Conservation (phyloP, 1,140 invertebrate genomes). For the Wiebesia pumilae region DNA sequence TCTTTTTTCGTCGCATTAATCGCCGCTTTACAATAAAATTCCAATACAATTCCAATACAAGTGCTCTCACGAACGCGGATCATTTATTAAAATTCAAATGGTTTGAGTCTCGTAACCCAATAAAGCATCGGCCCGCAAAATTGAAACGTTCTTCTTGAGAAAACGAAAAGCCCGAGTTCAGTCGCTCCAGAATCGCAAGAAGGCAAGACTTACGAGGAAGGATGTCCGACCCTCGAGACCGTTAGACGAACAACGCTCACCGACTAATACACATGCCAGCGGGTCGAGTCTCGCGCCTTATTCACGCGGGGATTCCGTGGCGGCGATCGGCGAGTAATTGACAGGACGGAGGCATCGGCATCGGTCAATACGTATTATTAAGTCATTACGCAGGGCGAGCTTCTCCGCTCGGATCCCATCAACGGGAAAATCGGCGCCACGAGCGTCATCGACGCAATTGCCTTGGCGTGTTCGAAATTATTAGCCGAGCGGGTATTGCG, state of each 20-base stretch:
- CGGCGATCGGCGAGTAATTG: conserved; percentile 31
- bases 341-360: not conserved
- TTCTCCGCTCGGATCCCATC: conserved; percentile 42
- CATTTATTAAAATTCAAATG: no score
- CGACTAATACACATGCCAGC: not conserved
- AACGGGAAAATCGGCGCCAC: conserved; percentile 50
- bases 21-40: no score
- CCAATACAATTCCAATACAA: no score
- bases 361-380: conserved; percentile 43
- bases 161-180: not conserved
- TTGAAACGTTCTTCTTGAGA: no score
- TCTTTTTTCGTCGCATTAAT: no score
- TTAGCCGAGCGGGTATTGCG: conserved; percentile 28
- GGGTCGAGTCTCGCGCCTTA: not conserved
- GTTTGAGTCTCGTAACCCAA: no score
- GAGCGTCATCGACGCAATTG: conserved; percentile 47
- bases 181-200: not conserved
- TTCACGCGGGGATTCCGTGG: not conserved
- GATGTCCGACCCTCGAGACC: not conserved
- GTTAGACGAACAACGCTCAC: conserved; percentile 8
- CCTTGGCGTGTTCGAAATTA: conserved; percentile 56
- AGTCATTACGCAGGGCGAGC: conserved; percentile 39
- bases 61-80: no score
- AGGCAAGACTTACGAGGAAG: not conserved
- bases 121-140: no score